Base-by-base conservation (phyloP, 2,888 invertebrate species). In the Pasiphila rectangulata region DNA sequence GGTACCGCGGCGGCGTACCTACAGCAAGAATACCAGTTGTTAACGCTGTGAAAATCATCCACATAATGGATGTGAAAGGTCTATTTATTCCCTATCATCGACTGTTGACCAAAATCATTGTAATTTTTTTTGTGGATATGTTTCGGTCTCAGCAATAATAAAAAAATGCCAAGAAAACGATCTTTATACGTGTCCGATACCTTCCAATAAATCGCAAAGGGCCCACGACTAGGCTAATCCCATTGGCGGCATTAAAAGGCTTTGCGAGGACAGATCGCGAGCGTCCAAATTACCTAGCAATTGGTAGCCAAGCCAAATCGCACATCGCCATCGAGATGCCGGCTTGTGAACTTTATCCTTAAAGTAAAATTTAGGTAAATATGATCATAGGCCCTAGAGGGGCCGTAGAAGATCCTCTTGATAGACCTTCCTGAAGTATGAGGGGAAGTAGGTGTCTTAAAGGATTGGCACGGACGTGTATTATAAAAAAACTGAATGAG, bases 261-360 rank as follows among this genome's bases (percentile, higher is more conserved):
- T 87, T 87, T 87, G 79, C 72, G 66, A 72, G 80, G 86, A 87
- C 86, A 88, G 85, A 85, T 87, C 84, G 79, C 77, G 79, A 79
- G 77, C 83, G 80, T 70, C 79, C 74, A 88, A 88, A 88, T 88
- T 87, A 87, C 86, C 86, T 80, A 85, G 86, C 87, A 87, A 87
- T 87, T 85, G 87, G 84, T 82, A 78, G 79, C 82, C 77, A 76
- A 70, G 77, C 72, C 74, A 81, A 86, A 86, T 86, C 76, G 83
- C 86, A 83, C 74, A 70, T 68, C 76, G 80, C 83, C 83, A 45
- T 17, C 13, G 9, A 0, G 4, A 6, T 9, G 45, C 19, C 34
- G 42, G 50, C 50, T 50, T 24, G 45, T 10, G 3, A 25, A 50
- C 37, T 37, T 17, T 16, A n/a, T 4, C 29, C 3, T 4, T 1